Conservation (phyloP, 2,797 vertebrate species). For the Podargus strigoides region DNA sequence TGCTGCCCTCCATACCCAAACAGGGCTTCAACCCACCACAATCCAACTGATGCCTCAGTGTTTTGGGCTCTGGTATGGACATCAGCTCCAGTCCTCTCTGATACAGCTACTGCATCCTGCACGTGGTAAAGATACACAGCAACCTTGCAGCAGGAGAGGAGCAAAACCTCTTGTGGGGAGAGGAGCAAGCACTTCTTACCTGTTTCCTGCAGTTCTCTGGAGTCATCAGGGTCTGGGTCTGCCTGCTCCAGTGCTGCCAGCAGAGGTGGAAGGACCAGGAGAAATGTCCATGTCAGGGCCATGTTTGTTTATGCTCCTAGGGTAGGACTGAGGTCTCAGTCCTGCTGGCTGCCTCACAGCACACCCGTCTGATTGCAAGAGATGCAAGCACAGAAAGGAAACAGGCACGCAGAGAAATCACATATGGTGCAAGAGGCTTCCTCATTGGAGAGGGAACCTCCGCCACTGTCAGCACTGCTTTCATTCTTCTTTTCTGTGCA, state of each 20-base stretch:
- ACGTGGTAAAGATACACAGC: accelerated
- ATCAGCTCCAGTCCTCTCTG: neutral
- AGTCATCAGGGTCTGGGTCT: accelerated
- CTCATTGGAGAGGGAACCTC: slow-evolving; percentile 42
- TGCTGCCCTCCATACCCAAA: neutral
- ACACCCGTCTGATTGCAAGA: neutral
- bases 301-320: neutral
- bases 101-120: neutral
- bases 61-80: accelerated
- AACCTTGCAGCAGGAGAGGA: neutral
- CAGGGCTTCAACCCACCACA: neutral
- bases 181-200: neutral
- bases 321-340: neutral
- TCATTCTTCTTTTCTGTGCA: neutral
- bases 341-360: neutral
- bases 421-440: slow-evolving; percentile 34
- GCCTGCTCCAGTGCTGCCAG: accelerated
- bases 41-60: accelerated
- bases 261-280: neutral
- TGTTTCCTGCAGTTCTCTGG: accelerated
- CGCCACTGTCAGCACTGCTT: accelerated
- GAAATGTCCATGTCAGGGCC: neutral
- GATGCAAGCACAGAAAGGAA: slow-evolving; percentile 7
- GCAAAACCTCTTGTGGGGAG: accelerated
- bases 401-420: neutral